Evolutionary conservation across 2,797 vertebrate genomes (phyloP).

Genomic region (Iguana delicatissima): DNA sequence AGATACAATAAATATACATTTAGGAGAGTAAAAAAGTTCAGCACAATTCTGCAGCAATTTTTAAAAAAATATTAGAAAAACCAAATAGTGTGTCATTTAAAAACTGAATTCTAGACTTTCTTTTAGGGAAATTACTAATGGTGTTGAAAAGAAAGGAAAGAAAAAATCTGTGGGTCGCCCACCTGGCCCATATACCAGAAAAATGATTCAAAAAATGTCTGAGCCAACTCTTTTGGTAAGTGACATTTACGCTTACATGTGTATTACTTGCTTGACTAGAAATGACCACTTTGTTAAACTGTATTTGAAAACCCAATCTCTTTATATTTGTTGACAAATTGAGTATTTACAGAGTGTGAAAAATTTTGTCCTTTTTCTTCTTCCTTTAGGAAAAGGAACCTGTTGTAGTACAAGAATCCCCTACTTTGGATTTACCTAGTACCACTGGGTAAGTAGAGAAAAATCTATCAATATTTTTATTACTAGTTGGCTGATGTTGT

Average conservation of each 20-base stretch:
- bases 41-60: neutral
- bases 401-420: constrained; percentile 81
- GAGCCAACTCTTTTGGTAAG: constrained; percentile 88
- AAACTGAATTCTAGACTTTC: constrained; percentile 53
- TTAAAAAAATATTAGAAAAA: neutral
- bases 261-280: constrained; percentile 46
- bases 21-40: neutral
- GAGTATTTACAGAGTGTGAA: constrained; percentile 27
- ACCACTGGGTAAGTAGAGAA: constrained; percentile 87
- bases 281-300: constrained; percentile 32
- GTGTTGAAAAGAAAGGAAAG: constrained; percentile 90
- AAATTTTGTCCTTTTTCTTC: neutral
- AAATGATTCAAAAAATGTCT: constrained; percentile 87
- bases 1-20: neutral
- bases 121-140: constrained; percentile 89
- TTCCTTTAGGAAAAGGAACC: constrained; percentile 81
- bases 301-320: neutral
- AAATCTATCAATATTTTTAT: neutral
- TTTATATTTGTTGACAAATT: constrained; percentile 1
- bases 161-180: constrained; percentile 89
- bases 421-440: constrained; percentile 87
- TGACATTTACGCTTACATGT: constrained; percentile 23
- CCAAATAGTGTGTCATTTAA: neutral
- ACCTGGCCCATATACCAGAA: constrained; percentile 89
- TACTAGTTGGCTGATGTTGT: constrained; percentile 43